Evolutionary conservation across 2,888 invertebrate species (phyloP), one percentile per base, ranked within the genome.

Genomic region (Drosophila quinaria): DNA sequence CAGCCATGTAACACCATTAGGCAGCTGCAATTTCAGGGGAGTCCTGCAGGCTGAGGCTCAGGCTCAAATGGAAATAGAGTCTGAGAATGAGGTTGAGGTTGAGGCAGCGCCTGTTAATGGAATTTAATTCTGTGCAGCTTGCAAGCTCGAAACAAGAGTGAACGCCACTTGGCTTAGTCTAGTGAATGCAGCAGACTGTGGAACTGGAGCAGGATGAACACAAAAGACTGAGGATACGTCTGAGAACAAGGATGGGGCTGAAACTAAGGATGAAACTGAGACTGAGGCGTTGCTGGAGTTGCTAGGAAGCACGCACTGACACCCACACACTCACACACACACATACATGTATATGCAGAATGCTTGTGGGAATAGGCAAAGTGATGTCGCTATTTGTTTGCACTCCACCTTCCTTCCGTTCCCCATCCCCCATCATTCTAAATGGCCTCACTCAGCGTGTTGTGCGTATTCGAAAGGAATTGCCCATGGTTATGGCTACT

Each of bases 171-270:
- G 84, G 89, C 87, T 78, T 58, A 71, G 84, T 83, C 78, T 87
- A 87, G 87, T 89, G 84, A 84, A 84, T 83, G 89, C 84, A 89
- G 81, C 67, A 89, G 84, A 87, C 84, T 87, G 87, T 89, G 75
- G 69, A 87, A 87, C 74, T 87, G 78, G 81, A 80, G 78, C 78
- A 87, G 89, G 59, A 70, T 67, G 72, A 80, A 72, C 55, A 84
- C 87, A 84, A 84, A 89, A 75, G 81, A 51, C 55, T 41, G 41
- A 63, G 68, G 55, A 41, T 31, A 54, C 17, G 54, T 31, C 31
- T 31, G 35, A 56, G 56, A 29, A 33, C 33, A 31, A 59, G 56
- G 50, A 58, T 58, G 47, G 50, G 52, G 17, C 51, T 19, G 39
- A 37, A 25, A 17, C 22, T 42, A 60, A 11, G 9, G 10, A 13